Conservation (phyloP, 2,113 vertebrate genomes). For the Tenrec ecaudatus region DNA sequence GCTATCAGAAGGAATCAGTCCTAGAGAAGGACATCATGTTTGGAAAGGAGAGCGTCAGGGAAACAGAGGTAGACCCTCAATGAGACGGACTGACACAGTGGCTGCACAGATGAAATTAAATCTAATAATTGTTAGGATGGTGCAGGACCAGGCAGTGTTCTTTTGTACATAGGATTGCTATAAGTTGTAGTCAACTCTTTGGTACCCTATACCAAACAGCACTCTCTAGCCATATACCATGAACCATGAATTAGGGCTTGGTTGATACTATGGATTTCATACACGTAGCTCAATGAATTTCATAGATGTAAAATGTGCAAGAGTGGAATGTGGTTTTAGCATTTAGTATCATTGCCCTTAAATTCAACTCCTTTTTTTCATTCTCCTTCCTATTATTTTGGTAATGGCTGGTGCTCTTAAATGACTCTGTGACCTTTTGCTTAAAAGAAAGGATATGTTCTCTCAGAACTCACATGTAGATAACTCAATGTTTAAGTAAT, state of each 20-base stretch:
- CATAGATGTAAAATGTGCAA: slow-evolving; percentile 10
- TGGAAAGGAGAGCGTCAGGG: too few relatives aligned
- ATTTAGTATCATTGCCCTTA: slow-evolving; percentile 53
- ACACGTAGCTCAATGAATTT: slow-evolving; percentile 3
- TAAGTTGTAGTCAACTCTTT: too few relatives aligned
- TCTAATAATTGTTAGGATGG: too few relatives aligned
- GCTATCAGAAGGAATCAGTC: too few relatives aligned
- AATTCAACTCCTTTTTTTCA: slow-evolving; percentile 47
- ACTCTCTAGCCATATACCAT: background rate
- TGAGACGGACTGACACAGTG: too few relatives aligned
- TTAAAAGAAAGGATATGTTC: slow-evolving; percentile 24
- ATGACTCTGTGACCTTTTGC: slow-evolving; percentile 56
- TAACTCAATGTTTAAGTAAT: slow-evolving; percentile 29
- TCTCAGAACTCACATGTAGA: slow-evolving; percentile 31
- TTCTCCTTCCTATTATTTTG: slow-evolving; percentile 37
- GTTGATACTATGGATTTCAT: slow-evolving; percentile 21
- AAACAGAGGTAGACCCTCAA: too few relatives aligned
- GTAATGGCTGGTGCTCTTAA: slow-evolving; percentile 21
- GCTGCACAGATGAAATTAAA: too few relatives aligned
- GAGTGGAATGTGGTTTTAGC: slow-evolving; percentile 41
- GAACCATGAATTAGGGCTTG: background rate
- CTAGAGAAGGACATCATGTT: too few relatives aligned
- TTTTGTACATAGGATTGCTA: too few relatives aligned
- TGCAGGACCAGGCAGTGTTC: too few relatives aligned
- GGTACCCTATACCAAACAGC: too few relatives aligned